These are phyloP conservation scores for Pavo muticus DNA, from an alignment of 2,113 vertebrate genomes.

Conservation along the genomic window DNA sequence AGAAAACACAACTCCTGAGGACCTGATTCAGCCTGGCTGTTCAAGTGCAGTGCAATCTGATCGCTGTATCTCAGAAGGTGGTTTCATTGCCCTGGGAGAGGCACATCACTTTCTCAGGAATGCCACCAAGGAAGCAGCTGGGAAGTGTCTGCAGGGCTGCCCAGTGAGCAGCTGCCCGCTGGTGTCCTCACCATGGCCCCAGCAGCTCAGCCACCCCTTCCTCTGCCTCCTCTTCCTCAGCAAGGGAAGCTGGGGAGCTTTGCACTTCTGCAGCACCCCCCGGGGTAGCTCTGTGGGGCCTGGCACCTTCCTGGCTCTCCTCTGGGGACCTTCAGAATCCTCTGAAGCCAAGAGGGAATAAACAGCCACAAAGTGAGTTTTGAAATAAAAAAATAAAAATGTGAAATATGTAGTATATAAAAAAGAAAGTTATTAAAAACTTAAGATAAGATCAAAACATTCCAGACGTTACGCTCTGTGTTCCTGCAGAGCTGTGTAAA, in stretches of 20 bases:
- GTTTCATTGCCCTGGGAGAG: constrained; percentile 50
- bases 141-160: constrained; percentile 50
- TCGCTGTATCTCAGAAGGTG: constrained; percentile 3
- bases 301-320: not conserved
- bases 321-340: not conserved
- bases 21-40: constrained; percentile 22
- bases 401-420: constrained; percentile 57
- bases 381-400: constrained; percentile 35
- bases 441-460: constrained; percentile 70
- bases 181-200: not conserved
- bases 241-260: not conserved
- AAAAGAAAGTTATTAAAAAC: constrained; percentile 67
- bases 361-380: constrained; percentile 54
- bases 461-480: constrained; percentile 41
- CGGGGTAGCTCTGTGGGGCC: not conserved
- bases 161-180: not conserved
- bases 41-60: constrained; percentile 23
- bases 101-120: constrained; percentile 66
- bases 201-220: not conserved
- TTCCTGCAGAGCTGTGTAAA: constrained; percentile 47
- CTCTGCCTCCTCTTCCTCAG: not conserved
- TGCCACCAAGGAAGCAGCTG: constrained; percentile 56
- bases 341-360: not conserved
- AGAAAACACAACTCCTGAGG: not conserved
- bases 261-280: fast-evolving